These are phyloP conservation scores for Notoglanidium macrostoma DNA, from an alignment of 2,797 vertebrate genomes.

Conservation along the genomic window DNA sequence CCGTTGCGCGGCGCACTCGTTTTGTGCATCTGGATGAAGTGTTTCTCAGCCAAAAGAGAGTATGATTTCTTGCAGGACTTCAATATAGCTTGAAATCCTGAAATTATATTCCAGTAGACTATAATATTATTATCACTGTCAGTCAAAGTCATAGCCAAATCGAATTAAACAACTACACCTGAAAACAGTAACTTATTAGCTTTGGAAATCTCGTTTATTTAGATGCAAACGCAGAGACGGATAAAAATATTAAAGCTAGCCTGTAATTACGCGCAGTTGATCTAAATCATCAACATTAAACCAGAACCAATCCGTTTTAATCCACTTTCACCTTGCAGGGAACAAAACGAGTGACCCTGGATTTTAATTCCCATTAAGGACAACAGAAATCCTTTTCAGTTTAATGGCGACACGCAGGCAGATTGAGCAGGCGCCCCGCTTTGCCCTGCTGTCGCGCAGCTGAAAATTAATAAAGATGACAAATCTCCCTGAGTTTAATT, in stretches of 20 bases:
- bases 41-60: neutral
- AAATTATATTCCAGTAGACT: neutral
- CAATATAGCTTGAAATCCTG: neutral
- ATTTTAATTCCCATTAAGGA: constrained; percentile 24
- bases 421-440: constrained; percentile 20
- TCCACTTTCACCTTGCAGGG: constrained; percentile 22
- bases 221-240: neutral
- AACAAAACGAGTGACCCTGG: neutral
- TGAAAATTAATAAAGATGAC: constrained; percentile 50
- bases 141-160: neutral
- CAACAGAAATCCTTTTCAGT: constrained; percentile 23
- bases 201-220: neutral
- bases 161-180: neutral
- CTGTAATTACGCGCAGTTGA: neutral
- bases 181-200: neutral
- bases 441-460: constrained; percentile 20
- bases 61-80: neutral
- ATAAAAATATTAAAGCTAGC: neutral
- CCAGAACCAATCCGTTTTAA: neutral
- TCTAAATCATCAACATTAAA: neutral
- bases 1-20: neutral
- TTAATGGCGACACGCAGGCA: constrained; percentile 40
- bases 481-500: constrained; percentile 55
- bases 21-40: constrained; percentile 8
- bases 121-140: neutral